Evolutionary conservation across 2,113 vertebrate species (phyloP).

Genomic region (Cebus imitator): DNA sequence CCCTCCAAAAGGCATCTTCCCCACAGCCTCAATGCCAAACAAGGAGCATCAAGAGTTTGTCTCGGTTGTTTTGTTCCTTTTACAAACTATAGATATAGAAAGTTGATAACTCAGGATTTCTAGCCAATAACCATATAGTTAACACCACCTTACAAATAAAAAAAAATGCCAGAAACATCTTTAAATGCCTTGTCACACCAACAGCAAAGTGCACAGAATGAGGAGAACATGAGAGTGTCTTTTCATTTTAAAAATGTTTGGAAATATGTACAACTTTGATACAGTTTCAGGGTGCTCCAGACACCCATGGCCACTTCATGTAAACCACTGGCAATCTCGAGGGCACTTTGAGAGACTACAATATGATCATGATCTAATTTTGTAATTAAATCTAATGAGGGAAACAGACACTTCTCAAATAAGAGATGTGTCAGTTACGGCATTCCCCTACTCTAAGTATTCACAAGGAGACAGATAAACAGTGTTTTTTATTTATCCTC

Average conservation of each 20-base stretch:
- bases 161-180: slow-evolving; percentile 84
- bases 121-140: slow-evolving; percentile 82
- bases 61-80: slow-evolving; percentile 79
- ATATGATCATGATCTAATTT: slow-evolving; percentile 82
- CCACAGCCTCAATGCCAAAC: slow-evolving; percentile 78
- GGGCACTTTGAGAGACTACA: slow-evolving; percentile 85
- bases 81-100: slow-evolving; percentile 91
- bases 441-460: slow-evolving; percentile 90
- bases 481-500: slow-evolving; percentile 86
- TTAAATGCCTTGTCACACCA: slow-evolving; percentile 91
- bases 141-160: slow-evolving; percentile 90
- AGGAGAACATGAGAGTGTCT: slow-evolving; percentile 89
- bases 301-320: slow-evolving; percentile 86
- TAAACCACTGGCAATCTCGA: slow-evolving; percentile 87
- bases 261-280: slow-evolving; percentile 91
- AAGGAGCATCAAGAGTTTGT: slow-evolving; percentile 84
- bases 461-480: slow-evolving; percentile 87
- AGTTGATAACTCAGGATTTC: slow-evolving; percentile 89
- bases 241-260: slow-evolving; percentile 89
- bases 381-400: slow-evolving; percentile 87
- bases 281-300: slow-evolving; percentile 86
- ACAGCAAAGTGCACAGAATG: slow-evolving; percentile 90
- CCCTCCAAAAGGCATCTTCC: slow-evolving; percentile 68
- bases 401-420: slow-evolving; percentile 82
- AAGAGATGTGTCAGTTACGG: slow-evolving; percentile 82